Evolutionary conservation across 2,113 vertebrate species (phyloP), one percentile per base, ranked within the genome.

Genomic region (Butastur rufipennis): DNA sequence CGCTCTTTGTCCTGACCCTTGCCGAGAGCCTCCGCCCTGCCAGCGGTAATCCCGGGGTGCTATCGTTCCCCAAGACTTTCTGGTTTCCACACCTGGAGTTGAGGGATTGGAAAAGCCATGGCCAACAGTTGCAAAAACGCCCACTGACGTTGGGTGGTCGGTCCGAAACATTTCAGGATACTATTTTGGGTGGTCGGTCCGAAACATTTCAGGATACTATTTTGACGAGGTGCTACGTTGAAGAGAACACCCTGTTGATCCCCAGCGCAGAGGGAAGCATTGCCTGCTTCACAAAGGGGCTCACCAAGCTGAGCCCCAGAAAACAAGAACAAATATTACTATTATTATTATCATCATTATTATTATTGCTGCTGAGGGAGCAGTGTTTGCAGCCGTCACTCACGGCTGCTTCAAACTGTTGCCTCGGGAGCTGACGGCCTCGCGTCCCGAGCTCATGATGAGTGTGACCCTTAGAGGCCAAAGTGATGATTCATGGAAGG

Each of bases 391-490:
- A 23, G 75, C 62, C 86, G 55, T 70, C 77, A 48, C 1, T 70
- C 81, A 48, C 1, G 0, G 38, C 82, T 61, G 74, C 71, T 56
- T 86, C 86, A 40, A n/a, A 25, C 40, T 50, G 45, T 73, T 68
- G 10, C 80, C 80, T 77, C 42, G 84, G 61, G 65, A 89, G 55
- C 0, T 81, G 91, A 63, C 88, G 88, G 72, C 55, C 75, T 55
- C 31, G 42, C 0, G 0, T 66, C 80, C 42, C 0, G 0, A 78
- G 67, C 50, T 66, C 45, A 38, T 56, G 32, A 48, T 29, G 50
- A 4, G 1, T 25, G 72, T 91, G 86, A 95, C 70, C 53, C 88
- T 92, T 66, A 73, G 86, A 90, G 79, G 55, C 50, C 82, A 68
- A 72, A 83, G 72, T 25, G 63, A 81, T 88, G 86, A 92, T 86